phyloP scores from a whole-genome alignment of 35 echinoderm and acorn worm genomes.

The Ophioderma brevispina region DNA sequence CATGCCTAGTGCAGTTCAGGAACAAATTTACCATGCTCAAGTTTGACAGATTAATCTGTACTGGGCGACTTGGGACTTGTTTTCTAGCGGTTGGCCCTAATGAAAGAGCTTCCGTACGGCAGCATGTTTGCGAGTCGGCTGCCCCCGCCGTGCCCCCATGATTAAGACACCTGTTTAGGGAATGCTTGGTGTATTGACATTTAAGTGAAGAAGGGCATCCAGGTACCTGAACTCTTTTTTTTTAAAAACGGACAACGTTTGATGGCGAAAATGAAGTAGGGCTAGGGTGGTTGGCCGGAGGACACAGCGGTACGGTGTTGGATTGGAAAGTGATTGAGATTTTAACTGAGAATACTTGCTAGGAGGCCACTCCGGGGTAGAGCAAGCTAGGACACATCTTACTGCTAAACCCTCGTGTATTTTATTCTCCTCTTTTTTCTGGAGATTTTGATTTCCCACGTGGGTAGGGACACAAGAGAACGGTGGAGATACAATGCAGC shows the following conservation, averaged over 20 bases:
- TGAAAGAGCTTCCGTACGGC: neutral
- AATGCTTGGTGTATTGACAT: neutral
- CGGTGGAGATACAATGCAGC: neutral
- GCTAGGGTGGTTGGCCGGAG: neutral
- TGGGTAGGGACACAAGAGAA: neutral
- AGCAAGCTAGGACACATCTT: too few relatives aligned
- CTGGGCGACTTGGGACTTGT: neutral
- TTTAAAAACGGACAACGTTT: neutral
- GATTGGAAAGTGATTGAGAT: neutral
- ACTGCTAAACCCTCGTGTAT: too few relatives aligned
- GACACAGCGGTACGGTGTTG: neutral
- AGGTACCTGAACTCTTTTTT: neutral
- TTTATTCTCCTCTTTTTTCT: too few relatives aligned
- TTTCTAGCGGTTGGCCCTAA: neutral
- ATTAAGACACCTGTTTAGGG: neutral
- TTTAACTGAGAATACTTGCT: neutral
- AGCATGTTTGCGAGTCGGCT: neutral
- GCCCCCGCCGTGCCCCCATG: neutral
- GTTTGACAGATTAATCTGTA: conserved; percentile 1
- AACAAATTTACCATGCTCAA: neutral
- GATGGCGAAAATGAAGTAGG: neutral
- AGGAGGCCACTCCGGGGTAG: neutral
- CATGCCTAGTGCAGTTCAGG: neutral
- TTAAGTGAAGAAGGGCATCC: neutral
- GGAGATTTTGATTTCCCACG: neutral